Base-by-base conservation (phyloP, 2,113 vertebrate species). In the Sprattus sprattus region DNA sequence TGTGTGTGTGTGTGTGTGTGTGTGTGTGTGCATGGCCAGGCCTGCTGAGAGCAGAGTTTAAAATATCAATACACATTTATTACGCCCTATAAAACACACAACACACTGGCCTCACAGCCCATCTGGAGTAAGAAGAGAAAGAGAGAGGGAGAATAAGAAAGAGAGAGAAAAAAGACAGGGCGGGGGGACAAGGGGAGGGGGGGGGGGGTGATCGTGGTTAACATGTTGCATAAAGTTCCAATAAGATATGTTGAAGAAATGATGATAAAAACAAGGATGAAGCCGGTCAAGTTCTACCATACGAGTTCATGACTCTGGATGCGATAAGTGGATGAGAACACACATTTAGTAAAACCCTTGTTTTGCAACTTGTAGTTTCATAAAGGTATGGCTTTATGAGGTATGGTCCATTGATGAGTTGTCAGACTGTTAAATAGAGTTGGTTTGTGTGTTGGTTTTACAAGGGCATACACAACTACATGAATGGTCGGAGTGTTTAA, bases 51-150 rank as follows among this genome's bases (percentile, higher is more conserved):
- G 84, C 87, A 45, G 85, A 89, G 90, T 93, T 94, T n/a, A n/a
- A 93, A 94, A 95, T 94, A 94, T 95, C 91, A 95, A 95, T 94
- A 91, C 92, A 90, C 81, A 88, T 95, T 94, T 95, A 94, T 82
- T 85, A 89, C 86, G 81, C 87, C 87, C 89, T 52, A 8, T 92
- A 94, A 94, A 94, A 52, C 45, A 75, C 7, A 18, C 32, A 45
- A 54, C 82, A 83, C 71, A 39, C 71, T 15, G 13, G 28, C 71
- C 71, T 78, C 11, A 39, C 71, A 78, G 32, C 71, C 71, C 71
- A 78, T 78, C 71, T 78, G 71, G 71, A 78, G 71, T 39, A 20
- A 18, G 28, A 78, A 80, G 54, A 81, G 84, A 85, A 87, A 87
- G 45, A 25, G 81, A 84, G 80, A 87, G 2, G n/a, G 60, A 64